Base-by-base conservation (phyloP, 2,888 invertebrate species). In the Carpatolechia fugitivella region DNA sequence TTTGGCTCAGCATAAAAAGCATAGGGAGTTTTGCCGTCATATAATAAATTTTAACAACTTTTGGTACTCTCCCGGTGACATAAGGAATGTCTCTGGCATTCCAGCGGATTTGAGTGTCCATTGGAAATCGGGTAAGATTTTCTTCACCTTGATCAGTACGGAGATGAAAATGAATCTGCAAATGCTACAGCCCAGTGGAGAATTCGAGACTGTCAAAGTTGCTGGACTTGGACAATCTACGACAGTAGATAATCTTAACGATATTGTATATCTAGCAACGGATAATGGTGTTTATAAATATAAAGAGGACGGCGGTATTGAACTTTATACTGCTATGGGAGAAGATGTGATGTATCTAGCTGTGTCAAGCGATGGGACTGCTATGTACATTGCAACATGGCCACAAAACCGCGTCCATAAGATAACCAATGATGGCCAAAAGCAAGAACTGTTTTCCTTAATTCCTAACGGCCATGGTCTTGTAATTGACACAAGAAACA, bases 251-350 rank as follows among this genome's bases (percentile, higher is more conserved):
- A 89, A 90, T 80, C 76, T 84, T 13, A 88, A 89, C 60, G 85
- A 89, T 70, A 79, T 86, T 3, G 74, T 88, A 1, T 90, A 87
- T 60, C 68, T 90, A 40, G 89, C 86, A 0, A 87, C 89, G 55
- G 89, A 90, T 80, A 88, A 86, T 62, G 90, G 90, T 0, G 82
- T 89, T 0, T 89, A 87, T 49, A 89, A 82, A 78, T 88, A 82
- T 54, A 83, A 83, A 60, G 80, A 83, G 8, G 83, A 85, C 51
- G 72, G 77, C 0, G 73, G 80, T 3, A 71, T 80, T 3, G 83
- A 85, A 60, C 59, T 80, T 0, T 85, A 76, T 30, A 70, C 85
- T 7, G 88, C 84, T 59, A 64, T 80, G 24, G 85, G 85, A 1
- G 87, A 88, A 72, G 89, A 90, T 56, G 84, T 90, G 0, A 90